Percentiles rank a stretch among this genome's conserved stretches.
Evolutionary conservation across 2,888 invertebrate species (phyloP).

Genomic region (Diadromus collaris): DNA sequence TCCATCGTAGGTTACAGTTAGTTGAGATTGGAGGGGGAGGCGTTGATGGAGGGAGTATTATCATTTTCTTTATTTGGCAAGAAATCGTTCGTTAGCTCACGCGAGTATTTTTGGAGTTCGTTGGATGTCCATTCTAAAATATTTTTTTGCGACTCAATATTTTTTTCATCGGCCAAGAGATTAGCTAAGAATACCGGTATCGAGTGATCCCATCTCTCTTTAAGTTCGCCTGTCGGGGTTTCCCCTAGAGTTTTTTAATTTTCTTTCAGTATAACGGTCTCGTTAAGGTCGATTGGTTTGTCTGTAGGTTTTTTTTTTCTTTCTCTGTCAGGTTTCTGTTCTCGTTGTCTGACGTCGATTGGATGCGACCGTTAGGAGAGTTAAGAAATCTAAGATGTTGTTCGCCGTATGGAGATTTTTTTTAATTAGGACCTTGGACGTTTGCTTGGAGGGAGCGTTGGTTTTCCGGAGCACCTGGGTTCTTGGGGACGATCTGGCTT

Average conservation of each 20-base stretch:
- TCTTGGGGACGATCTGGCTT: too few species aligned
- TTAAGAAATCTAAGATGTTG: too few species aligned
- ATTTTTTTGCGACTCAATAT: too few species aligned
- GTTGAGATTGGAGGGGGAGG: background rate
- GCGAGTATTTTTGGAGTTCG: too few species aligned
- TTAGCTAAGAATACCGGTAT: background rate
- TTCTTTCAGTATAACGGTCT: background rate
- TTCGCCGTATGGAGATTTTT: background rate
- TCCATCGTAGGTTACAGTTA: background rate
- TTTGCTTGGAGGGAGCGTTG: too few species aligned
- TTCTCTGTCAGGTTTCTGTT: background rate
- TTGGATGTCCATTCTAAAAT: too few species aligned
- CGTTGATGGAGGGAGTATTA: background rate
- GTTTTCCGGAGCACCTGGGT: too few species aligned
- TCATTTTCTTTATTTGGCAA: too few species aligned
- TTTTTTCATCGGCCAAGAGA: background rate
- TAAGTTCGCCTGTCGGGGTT: background rate
- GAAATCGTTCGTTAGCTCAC: too few species aligned
- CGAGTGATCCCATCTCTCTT: conserved; percentile 5
- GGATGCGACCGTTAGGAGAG: too few species aligned
- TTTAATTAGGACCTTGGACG: background rate
- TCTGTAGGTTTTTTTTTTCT: background rate
- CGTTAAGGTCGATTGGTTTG: background rate
- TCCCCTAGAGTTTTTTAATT: background rate
- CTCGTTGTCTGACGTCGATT: too few species aligned